Evolutionary conservation across 2,113 vertebrate genomes (phyloP), one percentile per base, ranked within the genome.

Genomic region (Gambusia holbrooki): DNA sequence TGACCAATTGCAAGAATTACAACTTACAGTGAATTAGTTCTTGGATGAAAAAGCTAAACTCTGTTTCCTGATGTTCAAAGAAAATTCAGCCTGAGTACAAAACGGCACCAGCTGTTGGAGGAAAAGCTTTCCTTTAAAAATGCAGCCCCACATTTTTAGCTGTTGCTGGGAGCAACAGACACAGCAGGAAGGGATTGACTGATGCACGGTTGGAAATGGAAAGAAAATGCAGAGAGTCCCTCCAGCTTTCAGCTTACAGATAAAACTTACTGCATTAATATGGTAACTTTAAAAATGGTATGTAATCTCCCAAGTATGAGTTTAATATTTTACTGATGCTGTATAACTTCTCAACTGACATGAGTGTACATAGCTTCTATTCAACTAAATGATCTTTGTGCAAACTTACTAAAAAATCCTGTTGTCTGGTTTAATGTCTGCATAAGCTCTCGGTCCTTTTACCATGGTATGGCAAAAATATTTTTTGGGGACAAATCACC

Each of bases 111-210:
- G 51, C 51, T 58, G 51, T 58, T 58, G 51, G 51, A 58, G 22
- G 25, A 58, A 58, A 58, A 58, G 9, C 51, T n/a, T 58, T n/a
- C 2, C 25, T 58, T 58, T n/a, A 58, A 58, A 58, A 58, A 58
- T n/a, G 22, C 51, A 54, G 51, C 51, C 51, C 51, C 51, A 54
- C 51, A 58, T 58, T 58, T 58, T n/a, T 58, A 58, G 51, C 51
- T 6, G 29, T 63, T 32, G 62, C 62, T 63, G 27, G 28, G 62
- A 63, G 62, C 33, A 66, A 66, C 64, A 27, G 64, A 37, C 64
- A 4, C 22, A 25, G 33, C 62, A 17, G 62, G 62, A 63, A 30
- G 62, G 29, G 29, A 63, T 8, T 29, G 62, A 30, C 29, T 63
- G 62, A 32, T 30, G 6, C 62, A 17, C 14, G 15, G 62, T 9